Evolutionary conservation across 2,888 invertebrate genomes (phyloP).

Genomic region (Epistrophella euchroma): DNA sequence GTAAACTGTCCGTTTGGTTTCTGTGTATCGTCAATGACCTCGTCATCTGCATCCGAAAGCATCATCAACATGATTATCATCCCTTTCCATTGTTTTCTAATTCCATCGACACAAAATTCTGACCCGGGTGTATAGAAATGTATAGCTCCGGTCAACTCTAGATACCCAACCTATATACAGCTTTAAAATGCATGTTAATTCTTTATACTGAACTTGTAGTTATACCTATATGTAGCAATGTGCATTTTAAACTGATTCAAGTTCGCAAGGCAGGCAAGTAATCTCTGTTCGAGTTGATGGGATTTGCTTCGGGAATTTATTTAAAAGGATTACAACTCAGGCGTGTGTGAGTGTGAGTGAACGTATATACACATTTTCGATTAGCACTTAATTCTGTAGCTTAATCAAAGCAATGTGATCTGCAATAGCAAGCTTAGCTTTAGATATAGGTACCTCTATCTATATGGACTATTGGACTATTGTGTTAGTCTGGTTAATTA

Average conservation of each 20-base stretch:
- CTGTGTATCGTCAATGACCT: conserved; percentile 68
- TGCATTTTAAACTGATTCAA: conserved; percentile 48
- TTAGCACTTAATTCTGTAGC: conserved; percentile 66
- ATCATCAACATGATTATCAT: conserved; percentile 48
- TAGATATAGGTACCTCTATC: not conserved
- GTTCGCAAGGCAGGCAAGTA: conserved; percentile 17
- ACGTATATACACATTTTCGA: conserved; percentile 37
- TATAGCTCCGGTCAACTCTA: no score
- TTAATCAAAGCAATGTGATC: conserved; percentile 62
- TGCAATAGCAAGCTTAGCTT: not conserved
- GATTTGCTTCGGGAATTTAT: conserved; percentile 60
- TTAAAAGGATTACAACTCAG: conserved; percentile 64
- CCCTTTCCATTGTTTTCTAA: conserved; percentile 25
- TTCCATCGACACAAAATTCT: conserved; percentile 8
- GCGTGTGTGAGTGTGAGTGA: conserved; percentile 26
- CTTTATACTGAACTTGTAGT: not conserved
- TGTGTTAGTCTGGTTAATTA: conserved; percentile 58
- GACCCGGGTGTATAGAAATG: conserved; percentile 12
- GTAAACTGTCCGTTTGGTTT: conserved; percentile 32
- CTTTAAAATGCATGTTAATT: not conserved
- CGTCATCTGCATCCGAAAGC: conserved; percentile 52
- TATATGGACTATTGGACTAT: not conserved
- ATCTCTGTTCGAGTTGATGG: conserved; percentile 42
- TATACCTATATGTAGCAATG: not conserved
- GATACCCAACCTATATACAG: not conserved